Evolutionary conservation across 2,888 invertebrate species (phyloP), one percentile per base, ranked within the genome.

Genomic region (Calameuta idolon): DNA sequence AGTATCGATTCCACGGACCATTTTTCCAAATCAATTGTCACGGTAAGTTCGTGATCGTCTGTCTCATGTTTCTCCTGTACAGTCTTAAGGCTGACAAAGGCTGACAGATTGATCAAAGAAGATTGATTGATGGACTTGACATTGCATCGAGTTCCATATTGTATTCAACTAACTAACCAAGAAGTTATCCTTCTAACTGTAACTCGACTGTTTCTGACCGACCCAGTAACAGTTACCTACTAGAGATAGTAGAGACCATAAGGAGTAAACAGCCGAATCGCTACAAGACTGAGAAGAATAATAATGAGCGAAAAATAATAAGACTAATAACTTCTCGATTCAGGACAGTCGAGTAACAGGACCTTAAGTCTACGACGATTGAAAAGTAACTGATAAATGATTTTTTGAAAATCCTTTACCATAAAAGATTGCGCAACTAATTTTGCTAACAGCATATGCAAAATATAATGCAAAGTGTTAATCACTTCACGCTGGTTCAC

Each of bases 401-500:
- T 55, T 55, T 23, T 55, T 55, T 23, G 55, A 55, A 55, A 55
- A 55, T 55, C 55, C 23, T 23, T 55, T 23, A 2, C 23, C 55
- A 55, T 1, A 23, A 15, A 55, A 23, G 35, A 55, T 55, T 55
- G 55, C 55, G 55, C 55, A 55, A 55, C 15, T 55, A 23, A 23
- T 23, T 55, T 23, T 5, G 9, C 1, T 55, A 55, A 9, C 4
- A 9, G 23, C 23, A 9, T 0, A 55, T 1, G 15, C 23, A 9
- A 15, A 55, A 55, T 23, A 9, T 55, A 23, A 55, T 55, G 23
- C 23, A 15, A 23, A 55, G 55, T 23, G 2, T 15, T 23, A 15
- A 55, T 23, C 5, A 1, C 9, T 55, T 55, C 77, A 80, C 80
- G 80, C 80, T 76, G 84, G 83, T 84, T 83, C 79, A 84, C 85